Percentiles rank a stretch among this genome's conserved stretches.
Evolutionary conservation across 2,113 vertebrate genomes (phyloP).

Genomic region (Macquaria ambigua): DNA sequence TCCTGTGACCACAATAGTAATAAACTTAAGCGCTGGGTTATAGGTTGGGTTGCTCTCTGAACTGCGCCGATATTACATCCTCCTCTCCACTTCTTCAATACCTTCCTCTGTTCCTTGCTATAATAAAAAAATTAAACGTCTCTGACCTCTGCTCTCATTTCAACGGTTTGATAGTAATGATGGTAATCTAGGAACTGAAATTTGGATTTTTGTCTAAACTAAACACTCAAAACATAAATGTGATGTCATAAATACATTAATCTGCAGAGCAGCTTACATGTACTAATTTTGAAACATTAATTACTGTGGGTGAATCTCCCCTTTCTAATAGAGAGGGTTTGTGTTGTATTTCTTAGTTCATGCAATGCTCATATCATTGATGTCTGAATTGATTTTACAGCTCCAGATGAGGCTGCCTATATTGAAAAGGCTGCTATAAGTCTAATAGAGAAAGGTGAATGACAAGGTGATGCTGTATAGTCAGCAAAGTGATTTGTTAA

Average conservation of each 20-base stretch:
- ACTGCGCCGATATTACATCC: constrained; percentile 52
- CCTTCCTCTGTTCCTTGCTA: not conserved
- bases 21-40: constrained; percentile 50
- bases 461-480: not conserved
- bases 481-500: constrained; percentile 7
- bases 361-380: constrained; percentile 12
- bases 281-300: constrained; percentile 9
- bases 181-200: not conserved
- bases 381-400: constrained; percentile 23
- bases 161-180: constrained; percentile 14
- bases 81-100: constrained; percentile 33
- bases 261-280: not conserved
- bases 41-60: constrained; percentile 47
- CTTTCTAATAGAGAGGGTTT: not conserved
- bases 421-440: constrained; percentile 21
- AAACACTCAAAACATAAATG: not conserved
- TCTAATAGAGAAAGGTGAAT: constrained; percentile 14
- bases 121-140: constrained; percentile 25
- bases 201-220: constrained; percentile 1
- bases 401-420: constrained; percentile 1
- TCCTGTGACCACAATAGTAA: constrained; percentile 43
- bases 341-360: constrained; percentile 2
- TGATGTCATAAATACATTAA: not conserved
- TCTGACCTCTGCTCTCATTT: constrained; percentile 50
- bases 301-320: constrained; percentile 6